These are phyloP conservation scores for Dicrostonyx torquatus DNA, from an alignment of 2,797 vertebrate species.

Conservation along the genomic window DNA sequence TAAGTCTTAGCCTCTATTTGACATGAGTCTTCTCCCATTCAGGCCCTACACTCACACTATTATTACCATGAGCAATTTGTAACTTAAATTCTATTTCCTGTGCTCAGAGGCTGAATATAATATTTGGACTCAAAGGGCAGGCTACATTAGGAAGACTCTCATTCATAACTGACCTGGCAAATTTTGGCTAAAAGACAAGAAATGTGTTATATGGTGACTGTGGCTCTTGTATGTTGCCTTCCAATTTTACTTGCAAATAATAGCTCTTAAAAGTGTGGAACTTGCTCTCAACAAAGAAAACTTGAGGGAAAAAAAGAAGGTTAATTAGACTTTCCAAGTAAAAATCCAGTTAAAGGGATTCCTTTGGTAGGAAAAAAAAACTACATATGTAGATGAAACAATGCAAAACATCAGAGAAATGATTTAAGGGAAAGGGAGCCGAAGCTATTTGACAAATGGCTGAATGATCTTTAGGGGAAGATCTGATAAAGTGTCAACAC, in stretches of 20 bases:
- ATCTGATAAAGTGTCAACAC: not conserved
- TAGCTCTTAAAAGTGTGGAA: not conserved
- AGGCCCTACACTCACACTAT: not conserved
- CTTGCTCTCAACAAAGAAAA: not conserved
- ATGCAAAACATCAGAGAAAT: not conserved
- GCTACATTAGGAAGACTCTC: not conserved
- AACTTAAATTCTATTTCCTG: not conserved
- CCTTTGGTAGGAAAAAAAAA: not conserved
- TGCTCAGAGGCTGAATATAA: not conserved
- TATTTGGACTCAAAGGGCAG: not conserved
- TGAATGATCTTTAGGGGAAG: not conserved
- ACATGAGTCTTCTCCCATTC: not conserved
- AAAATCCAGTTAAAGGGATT: not conserved
- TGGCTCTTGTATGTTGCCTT: not conserved
- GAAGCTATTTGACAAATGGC: not conserved
- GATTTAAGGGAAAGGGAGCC: not conserved
- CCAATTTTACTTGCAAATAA: not conserved
- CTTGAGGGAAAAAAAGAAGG: not conserved
- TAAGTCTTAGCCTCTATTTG: not conserved
- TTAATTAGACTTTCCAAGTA: not conserved
- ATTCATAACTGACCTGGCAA: not conserved
- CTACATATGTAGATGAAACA: not conserved
- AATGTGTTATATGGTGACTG: not conserved
- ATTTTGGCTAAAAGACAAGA: not conserved
- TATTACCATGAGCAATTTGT: not conserved